Base-by-base conservation (phyloP, 2,113 vertebrate species). In the Gila orcuttii region DNA sequence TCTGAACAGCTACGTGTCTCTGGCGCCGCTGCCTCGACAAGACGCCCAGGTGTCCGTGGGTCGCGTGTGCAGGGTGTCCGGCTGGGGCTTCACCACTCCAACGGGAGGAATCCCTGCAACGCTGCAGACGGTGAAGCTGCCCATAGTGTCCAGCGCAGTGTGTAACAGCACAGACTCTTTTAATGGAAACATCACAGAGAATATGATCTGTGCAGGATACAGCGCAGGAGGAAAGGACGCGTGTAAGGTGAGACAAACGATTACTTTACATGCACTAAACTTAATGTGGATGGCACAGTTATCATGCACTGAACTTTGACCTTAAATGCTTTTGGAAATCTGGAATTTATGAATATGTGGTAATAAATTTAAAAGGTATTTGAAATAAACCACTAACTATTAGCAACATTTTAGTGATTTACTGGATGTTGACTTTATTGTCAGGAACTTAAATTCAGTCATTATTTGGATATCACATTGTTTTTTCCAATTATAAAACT, bases 171-270 rank as follows among this genome's bases (percentile, higher is more conserved):
- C 91, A 0, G 45, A 86, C 2, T 96, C 95, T 0, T 96, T 93
- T 25, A 66, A 92, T 0, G 96, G 96, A 7, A 88, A 21, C 82
- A 94, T 96, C 89, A 96, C 96, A 2, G 89, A 88, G 28, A 94
- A 92, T 86, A 96, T 96, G 96, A 78, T 96, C 47, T 96, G 96
- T 62, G 96, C 96, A 0, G 96, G 95, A 2, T 96, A 91, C 88
- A 93, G 83, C 2, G 6, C 36, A 0, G 96, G 96, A 6, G 95
- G 96, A 3, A 95, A 94, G 42, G 96, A 96, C 1, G 92, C 96
- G 21, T 96, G 96, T 42, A 91, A 94, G 94, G 96, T 96, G 69
- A 87, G 85, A 10, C 33, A 47, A 3, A 17, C 4, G 1, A 33
- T 55, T 55, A 74, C 0, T 23, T 19, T 6, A 33, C 33, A 21